Evolutionary conservation across 92 coral and sea anemone genomes (phyloP).

Genomic region (Bergia puertoricense): DNA sequence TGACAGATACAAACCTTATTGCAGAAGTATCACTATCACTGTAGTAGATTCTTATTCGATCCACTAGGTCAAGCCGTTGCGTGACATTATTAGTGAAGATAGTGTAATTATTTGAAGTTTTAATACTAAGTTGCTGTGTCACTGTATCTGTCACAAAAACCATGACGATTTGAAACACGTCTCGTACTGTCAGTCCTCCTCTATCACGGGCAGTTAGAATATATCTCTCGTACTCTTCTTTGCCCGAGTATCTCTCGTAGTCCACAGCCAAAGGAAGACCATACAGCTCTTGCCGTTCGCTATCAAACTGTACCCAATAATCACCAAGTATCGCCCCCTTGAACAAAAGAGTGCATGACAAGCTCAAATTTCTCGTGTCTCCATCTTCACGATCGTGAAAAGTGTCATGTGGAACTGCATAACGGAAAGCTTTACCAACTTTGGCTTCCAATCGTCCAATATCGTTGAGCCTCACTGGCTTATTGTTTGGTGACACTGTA

Average conservation of each 20-base stretch:
- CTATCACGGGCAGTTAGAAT: constrained; percentile 75
- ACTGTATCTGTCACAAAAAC: constrained; percentile 53
- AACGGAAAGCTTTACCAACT: constrained; percentile 76
- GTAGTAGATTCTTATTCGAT: constrained; percentile 65
- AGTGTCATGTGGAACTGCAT: constrained; percentile 74
- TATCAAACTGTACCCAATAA: constrained; percentile 87
- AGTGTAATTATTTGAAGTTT: constrained; percentile 55
- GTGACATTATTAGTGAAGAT: constrained; percentile 67
- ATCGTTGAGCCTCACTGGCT: constrained; percentile 71
- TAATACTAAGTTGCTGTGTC: constrained; percentile 64
- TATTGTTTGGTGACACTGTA: constrained; percentile 63
- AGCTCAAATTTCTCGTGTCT: constrained; percentile 70
- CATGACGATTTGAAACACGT: constrained; percentile 82
- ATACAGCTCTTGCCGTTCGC: constrained; percentile 62
- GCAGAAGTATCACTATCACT: constrained; percentile 63
- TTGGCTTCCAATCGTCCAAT: constrained; percentile 76
- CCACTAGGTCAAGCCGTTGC: constrained; percentile 64
- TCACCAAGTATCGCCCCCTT: constrained; percentile 52
- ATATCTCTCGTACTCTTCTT: constrained; percentile 63
- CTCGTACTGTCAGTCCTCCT: constrained; percentile 63
- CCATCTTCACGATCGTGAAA: constrained; percentile 92
- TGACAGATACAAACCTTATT: constrained; percentile 62
- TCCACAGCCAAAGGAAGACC: constrained; percentile 73
- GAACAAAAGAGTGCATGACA: constrained; percentile 48
- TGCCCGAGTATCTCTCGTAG: constrained; percentile 55